Evolutionary conservation across 2,113 vertebrate genomes (phyloP).

Genomic region (Forbesichthys papilliferus): DNA sequence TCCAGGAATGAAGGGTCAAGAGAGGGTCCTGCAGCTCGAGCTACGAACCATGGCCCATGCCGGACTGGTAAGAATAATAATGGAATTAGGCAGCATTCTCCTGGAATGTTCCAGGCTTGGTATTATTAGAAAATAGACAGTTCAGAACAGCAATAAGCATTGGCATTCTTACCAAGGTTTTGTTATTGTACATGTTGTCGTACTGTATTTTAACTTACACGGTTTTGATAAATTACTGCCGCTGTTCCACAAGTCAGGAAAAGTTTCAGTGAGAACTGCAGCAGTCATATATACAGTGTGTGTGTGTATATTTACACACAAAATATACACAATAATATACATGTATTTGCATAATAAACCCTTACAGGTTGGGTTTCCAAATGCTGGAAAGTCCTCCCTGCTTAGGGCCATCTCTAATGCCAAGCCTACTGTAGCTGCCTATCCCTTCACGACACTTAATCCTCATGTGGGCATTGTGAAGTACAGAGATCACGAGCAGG

Average conservation of each 20-base stretch:
- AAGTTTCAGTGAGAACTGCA: no score
- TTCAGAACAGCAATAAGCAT: no score
- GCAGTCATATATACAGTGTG: no score
- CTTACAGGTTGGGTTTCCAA: slow-evolving; percentile 92
- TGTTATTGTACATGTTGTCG: no score
- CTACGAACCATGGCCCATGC: slow-evolving; percentile 93
- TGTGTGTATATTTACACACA: no score
- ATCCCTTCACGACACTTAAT: slow-evolving; percentile 94
- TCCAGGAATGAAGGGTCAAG: slow-evolving; percentile 81
- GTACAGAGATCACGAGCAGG: slow-evolving; percentile 88
- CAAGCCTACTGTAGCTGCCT: slow-evolving; percentile 88
- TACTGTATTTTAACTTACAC: no score
- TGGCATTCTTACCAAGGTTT: no score
- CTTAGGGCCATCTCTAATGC: slow-evolving; percentile 90
- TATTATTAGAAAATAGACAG: neutral
- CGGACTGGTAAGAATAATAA: slow-evolving; percentile 81
- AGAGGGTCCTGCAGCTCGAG: slow-evolving; percentile 84
- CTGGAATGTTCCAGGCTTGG: neutral
- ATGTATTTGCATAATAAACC: neutral
- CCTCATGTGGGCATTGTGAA: slow-evolving; percentile 89
- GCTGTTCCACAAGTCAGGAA: no score
- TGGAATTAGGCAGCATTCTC: neutral
- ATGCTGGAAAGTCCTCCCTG: slow-evolving; percentile 93
- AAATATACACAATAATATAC: no score
- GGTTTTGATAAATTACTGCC: no score